phyloP scores from a whole-genome alignment of 2,888 invertebrate species.

The Acronicta leporina region DNA sequence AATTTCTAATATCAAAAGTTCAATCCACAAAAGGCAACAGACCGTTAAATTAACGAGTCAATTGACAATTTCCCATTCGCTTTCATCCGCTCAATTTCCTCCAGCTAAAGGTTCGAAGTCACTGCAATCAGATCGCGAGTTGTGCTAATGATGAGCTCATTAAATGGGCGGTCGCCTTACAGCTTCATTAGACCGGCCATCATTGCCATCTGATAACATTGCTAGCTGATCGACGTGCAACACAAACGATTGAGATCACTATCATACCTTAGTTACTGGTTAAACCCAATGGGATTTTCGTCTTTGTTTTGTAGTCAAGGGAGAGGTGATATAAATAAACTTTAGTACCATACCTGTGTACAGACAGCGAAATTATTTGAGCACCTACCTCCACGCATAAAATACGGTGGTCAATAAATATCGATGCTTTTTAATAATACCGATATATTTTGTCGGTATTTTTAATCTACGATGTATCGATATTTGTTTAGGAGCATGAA shows the following conservation, averaged over 20 bases:
- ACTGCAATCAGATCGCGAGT: constrained; percentile 55
- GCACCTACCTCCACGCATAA: no score
- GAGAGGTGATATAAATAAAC: background rate
- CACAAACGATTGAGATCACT: constrained; percentile 42
- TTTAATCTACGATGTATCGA: no score
- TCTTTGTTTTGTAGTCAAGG: constrained; percentile 20
- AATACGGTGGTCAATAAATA: no score
- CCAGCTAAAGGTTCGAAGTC: constrained; percentile 52
- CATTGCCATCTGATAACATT: constrained; percentile 61
- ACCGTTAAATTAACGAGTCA: constrained; percentile 28
- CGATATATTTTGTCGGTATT: no score
- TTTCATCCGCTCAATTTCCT: constrained; percentile 32
- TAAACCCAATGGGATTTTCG: constrained; percentile 35
- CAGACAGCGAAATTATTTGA: no score
- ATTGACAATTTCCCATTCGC: constrained; percentile 28
- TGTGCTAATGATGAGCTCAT: constrained; percentile 65
- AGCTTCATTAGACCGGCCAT: constrained; percentile 67
- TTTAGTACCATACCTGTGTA: background rate
- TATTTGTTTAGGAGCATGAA: no score
- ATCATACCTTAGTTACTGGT: constrained; percentile 38
- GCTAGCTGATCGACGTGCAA: constrained; percentile 51
- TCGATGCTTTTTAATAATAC: no score
- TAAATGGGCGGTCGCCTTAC: constrained; percentile 61
- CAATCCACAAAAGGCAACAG: constrained; percentile 21
- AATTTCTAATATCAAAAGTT: constrained; percentile 20